phyloP scores from a whole-genome alignment of 2,888 invertebrate species.

The Heliconius cydno region DNA sequence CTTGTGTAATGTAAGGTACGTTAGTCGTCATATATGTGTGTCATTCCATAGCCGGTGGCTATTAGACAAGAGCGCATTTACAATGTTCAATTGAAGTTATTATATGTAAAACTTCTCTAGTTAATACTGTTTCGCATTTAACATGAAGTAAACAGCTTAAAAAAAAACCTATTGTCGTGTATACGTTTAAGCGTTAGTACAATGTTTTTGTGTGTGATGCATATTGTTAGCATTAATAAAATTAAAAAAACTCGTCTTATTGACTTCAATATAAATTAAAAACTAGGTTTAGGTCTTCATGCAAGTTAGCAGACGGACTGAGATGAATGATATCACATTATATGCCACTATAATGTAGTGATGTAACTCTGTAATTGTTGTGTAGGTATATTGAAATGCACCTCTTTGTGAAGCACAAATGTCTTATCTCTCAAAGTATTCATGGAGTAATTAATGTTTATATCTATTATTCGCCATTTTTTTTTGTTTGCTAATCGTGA shows the following conservation, averaged over 20 bases:
- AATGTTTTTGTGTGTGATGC: conserved; percentile 2
- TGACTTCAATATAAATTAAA: not conserved
- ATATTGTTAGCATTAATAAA: not conserved
- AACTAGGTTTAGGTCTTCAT: conserved; percentile 1
- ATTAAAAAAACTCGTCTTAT: not conserved
- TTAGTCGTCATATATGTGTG: conserved; percentile 10
- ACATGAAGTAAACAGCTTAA: not conserved
- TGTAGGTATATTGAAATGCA: conserved; percentile 21
- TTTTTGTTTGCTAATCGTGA: not conserved
- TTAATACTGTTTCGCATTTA: conserved; percentile 10
- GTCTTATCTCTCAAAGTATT: conserved; percentile 21
- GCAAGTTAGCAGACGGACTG: conserved; percentile 6
- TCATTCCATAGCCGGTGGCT: conserved; percentile 20
- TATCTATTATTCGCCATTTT: conserved; percentile 31
- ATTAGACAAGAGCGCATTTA: conserved; percentile 19
- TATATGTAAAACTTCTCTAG: not conserved
- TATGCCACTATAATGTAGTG: conserved; percentile 2
- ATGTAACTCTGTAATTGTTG: conserved; percentile 6
- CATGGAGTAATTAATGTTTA: conserved; percentile 8
- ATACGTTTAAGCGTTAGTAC: conserved; percentile 3
- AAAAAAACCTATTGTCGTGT: not conserved
- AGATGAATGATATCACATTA: not conserved
- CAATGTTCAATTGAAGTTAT: conserved; percentile 2
- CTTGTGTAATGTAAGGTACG: not conserved
- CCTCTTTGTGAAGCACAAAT: conserved; percentile 47